A percentile compares a stretch with the other conserved stretches of the same genome.
These are phyloP conservation scores for Dysmachus trigonus DNA, from an alignment of 2,888 invertebrate genomes.

Conservation along the genomic window DNA sequence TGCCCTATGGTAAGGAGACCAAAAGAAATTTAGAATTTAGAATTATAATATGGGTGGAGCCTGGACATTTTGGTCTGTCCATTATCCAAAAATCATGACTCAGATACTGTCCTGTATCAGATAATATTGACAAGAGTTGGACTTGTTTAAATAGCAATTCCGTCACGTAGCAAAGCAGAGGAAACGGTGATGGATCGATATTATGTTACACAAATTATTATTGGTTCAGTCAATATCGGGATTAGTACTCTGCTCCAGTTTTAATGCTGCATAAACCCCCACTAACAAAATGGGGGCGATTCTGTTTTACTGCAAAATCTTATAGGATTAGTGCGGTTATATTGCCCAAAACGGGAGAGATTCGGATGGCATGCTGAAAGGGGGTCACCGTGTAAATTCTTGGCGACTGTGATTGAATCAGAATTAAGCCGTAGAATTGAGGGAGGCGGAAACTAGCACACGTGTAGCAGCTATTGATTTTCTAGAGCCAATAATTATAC, in stretches of 20 bases:
- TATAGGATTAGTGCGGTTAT: background rate
- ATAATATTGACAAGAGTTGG: background rate
- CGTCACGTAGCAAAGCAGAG: background rate
- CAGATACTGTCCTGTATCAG: background rate
- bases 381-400: background rate
- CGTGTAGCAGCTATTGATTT: background rate
- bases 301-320: background rate
- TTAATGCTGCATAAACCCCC: background rate
- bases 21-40: background rate
- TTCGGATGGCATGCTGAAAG: background rate
- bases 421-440: background rate
- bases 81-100: background rate
- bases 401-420: background rate
- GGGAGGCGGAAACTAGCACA: background rate
- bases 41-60: background rate
- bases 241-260: background rate
- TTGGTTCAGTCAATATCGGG: background rate
- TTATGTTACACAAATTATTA: background rate
- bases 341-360: background rate
- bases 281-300: background rate
- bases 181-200: background rate
- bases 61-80: background rate
- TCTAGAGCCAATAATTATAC: background rate
- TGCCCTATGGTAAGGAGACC: background rate
- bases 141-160: background rate